These are phyloP conservation scores for Drosophila mettleri DNA, from an alignment of 2,888 invertebrate genomes.

Conservation along the genomic window DNA sequence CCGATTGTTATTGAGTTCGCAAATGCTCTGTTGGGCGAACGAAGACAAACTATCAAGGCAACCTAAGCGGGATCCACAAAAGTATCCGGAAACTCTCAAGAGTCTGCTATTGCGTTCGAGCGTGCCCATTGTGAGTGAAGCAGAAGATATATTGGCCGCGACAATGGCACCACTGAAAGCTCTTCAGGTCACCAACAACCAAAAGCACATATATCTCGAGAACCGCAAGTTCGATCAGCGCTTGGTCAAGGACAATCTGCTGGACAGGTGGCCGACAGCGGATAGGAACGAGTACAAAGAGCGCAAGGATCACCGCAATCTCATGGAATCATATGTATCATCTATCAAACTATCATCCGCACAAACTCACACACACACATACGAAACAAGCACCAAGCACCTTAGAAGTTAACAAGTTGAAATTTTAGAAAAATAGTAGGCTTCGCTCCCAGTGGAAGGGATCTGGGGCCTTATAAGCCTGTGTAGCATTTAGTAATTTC, in stretches of 20 bases:
- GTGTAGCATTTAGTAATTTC: constrained; percentile 17
- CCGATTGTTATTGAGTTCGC: neutral
- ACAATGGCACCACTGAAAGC: constrained; percentile 68
- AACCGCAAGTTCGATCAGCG: constrained; percentile 84
- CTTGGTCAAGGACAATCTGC: constrained; percentile 83
- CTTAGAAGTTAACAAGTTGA: neutral
- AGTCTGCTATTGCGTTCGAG: constrained; percentile 82
- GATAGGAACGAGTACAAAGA: constrained; percentile 81
- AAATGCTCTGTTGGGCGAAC: constrained; percentile 83
- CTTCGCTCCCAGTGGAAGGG: neutral
- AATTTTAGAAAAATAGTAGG: constrained; percentile 13
- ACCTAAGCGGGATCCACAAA: constrained; percentile 68
- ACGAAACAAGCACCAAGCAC: constrained; percentile 2
- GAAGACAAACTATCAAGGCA: constrained; percentile 81
- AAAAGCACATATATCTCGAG: constrained; percentile 82
- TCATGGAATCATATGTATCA: constrained; percentile 85
- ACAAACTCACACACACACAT: constrained; percentile 1
- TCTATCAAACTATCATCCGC: constrained; percentile 20
- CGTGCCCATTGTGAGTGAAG: constrained; percentile 84
- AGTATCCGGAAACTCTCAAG: constrained; percentile 80
- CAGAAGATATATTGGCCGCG: constrained; percentile 51
- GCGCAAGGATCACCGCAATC: constrained; percentile 84
- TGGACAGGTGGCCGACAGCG: constrained; percentile 83
- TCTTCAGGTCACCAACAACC: constrained; percentile 69
- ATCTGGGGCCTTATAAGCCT: neutral